Conservation (phyloP, 2,888 invertebrate genomes). For the Drosophila merina region DNA sequence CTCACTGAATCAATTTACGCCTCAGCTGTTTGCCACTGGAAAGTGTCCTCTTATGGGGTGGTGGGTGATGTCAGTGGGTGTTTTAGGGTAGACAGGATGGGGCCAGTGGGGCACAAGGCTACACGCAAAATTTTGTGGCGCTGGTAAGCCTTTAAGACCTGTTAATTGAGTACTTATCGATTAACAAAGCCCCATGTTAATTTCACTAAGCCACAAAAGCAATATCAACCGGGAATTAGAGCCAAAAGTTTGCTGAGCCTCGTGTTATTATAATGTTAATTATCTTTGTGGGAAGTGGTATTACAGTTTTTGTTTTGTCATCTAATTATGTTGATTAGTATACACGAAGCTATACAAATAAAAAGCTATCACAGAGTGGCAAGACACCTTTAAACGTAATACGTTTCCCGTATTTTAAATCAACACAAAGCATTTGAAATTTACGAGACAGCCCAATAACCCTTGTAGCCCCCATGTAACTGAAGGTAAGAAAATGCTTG, state of each 20-base stretch:
- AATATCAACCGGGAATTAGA: constrained; percentile 7
- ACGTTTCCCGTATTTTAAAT: neutral
- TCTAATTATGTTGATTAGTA: constrained; percentile 3
- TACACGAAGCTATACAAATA: neutral
- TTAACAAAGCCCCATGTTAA: constrained; percentile 42
- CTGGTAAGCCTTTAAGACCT: constrained; percentile 74
- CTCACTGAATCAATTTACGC: constrained; percentile 72
- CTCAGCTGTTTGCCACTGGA: constrained; percentile 39
- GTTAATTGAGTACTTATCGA: constrained; percentile 77
- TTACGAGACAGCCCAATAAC: neutral
- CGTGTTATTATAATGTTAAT: constrained; percentile 26
- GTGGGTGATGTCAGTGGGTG: too few species aligned
- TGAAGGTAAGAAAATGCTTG: constrained; percentile 9
- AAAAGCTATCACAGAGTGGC: neutral
- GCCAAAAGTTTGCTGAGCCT: constrained; percentile 13
- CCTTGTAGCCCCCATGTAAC: neutral
- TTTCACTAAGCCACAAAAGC: constrained; percentile 22
- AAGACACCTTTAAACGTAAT: neutral
- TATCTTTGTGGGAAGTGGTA: constrained; percentile 12
- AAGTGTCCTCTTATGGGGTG: constrained; percentile 4
- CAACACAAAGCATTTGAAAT: neutral
- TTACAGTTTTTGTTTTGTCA: constrained; percentile 1
- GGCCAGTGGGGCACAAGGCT: constrained; percentile 17
- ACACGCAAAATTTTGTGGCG: constrained; percentile 56
- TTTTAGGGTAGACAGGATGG: constrained; percentile 5